Evolutionary conservation across 2,888 invertebrate species (phyloP).

Genomic region (Copidosoma aretas): DNA sequence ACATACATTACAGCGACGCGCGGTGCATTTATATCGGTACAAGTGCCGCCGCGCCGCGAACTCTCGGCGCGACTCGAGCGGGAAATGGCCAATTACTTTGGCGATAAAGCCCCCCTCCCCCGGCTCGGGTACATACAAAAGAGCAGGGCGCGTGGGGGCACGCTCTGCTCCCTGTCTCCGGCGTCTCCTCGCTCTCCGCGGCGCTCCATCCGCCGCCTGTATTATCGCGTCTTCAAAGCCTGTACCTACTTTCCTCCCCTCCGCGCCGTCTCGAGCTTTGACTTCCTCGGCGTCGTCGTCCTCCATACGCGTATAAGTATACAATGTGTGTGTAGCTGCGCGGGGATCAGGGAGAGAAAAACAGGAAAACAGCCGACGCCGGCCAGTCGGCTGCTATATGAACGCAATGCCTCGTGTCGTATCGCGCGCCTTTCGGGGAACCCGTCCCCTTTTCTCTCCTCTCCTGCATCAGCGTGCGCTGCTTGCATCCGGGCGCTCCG

Average conservation of each 20-base stretch:
- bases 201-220: not conserved
- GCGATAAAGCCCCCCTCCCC: not conserved
- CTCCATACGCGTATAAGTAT: too few species aligned
- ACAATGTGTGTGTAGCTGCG: too few species aligned
- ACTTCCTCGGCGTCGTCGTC: too few species aligned
- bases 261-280: not conserved
- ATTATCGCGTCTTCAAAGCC: not conserved
- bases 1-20: too few species aligned
- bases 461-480: too few species aligned
- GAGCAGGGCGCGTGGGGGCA: not conserved
- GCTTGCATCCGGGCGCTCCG: too few species aligned
- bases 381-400: too few species aligned
- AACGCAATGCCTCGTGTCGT: too few species aligned
- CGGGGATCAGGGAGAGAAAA: not conserved
- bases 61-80: not conserved
- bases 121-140: too few species aligned
- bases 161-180: not conserved
- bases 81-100: slow-evolving; percentile 2
- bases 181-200: not conserved
- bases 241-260: not conserved
- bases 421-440: too few species aligned
- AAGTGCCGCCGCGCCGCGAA: not conserved
- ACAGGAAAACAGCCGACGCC: not conserved
- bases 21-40: too few species aligned
- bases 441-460: too few species aligned